These are phyloP conservation scores for Heliconius erato DNA, from an alignment of 2,888 invertebrate species.

Conservation along the genomic window DNA sequence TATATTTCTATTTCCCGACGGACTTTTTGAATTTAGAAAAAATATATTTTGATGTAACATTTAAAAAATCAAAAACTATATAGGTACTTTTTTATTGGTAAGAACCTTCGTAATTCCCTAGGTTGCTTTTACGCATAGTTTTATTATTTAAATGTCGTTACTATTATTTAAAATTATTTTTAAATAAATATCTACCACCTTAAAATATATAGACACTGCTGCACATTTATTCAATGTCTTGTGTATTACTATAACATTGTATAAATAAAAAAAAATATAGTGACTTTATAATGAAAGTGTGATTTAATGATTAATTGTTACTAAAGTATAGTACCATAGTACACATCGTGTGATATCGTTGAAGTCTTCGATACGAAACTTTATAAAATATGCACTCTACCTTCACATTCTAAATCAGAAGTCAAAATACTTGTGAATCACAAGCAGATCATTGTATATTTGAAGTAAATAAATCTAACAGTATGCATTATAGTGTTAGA, in stretches of 20 bases:
- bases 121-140: too few relatives aligned
- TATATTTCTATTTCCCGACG: too few relatives aligned
- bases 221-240: background rate
- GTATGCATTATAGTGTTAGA: background rate
- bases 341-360: constrained; percentile 3
- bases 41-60: too few relatives aligned
- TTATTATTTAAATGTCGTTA: too few relatives aligned
- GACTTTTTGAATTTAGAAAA: too few relatives aligned
- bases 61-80: too few relatives aligned
- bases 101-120: too few relatives aligned
- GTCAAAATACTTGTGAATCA: background rate
- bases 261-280: background rate
- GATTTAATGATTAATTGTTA: background rate
- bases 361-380: constrained; percentile 23
- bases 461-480: background rate
- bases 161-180: too few relatives aligned
- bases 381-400: constrained; percentile 8
- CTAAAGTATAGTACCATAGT: background rate
- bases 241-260: background rate
- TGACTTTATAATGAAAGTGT: background rate
- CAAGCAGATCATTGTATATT: background rate
- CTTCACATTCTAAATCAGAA: background rate
- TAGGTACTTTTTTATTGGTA: too few relatives aligned
- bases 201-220: background rate
- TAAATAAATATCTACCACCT: too few relatives aligned